These are phyloP conservation scores for Henricia sp. DNA, from an alignment of 53 echinoderm and acorn worm species.

Conservation along the genomic window DNA sequence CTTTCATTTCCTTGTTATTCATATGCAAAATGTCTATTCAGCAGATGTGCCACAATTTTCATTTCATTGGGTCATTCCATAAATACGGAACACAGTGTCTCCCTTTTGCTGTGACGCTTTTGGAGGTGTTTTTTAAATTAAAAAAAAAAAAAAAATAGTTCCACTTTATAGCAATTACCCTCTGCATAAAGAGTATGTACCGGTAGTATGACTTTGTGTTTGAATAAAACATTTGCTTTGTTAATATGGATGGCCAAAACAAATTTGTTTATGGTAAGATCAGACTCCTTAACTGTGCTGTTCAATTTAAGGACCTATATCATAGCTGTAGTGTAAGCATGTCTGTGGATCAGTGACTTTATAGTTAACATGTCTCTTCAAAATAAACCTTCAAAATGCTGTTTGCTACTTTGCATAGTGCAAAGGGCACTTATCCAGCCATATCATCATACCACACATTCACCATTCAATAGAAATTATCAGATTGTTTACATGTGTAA, in stretches of 20 bases:
- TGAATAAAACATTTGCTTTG: slow-evolving; percentile 6
- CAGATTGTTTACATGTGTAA: too few relatives aligned
- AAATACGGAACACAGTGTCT: neutral
- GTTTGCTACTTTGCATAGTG: neutral
- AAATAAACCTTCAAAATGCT: neutral
- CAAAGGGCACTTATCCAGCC: neutral
- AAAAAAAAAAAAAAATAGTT: neutral
- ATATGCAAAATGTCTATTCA: slow-evolving; percentile 22
- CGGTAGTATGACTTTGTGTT: neutral
- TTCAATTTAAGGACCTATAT: neutral
- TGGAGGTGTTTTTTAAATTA: neutral
- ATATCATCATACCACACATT: too few relatives aligned
- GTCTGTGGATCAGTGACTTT: too few relatives aligned
- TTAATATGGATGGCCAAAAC: slow-evolving; percentile 6
- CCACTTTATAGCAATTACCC: neutral
- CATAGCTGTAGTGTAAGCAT: neutral
- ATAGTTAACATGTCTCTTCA: neutral
- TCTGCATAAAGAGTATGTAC: neutral
- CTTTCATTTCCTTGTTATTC: slow-evolving; percentile 9
- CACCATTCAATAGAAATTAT: too few relatives aligned
- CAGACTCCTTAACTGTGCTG: neutral
- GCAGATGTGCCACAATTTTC: too few relatives aligned
- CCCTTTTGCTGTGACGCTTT: neutral
- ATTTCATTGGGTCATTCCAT: neutral
- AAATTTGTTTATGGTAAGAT: slow-evolving; percentile 35